phyloP scores from a whole-genome alignment of 2,113 vertebrate genomes.

The Delphinus delphis region DNA sequence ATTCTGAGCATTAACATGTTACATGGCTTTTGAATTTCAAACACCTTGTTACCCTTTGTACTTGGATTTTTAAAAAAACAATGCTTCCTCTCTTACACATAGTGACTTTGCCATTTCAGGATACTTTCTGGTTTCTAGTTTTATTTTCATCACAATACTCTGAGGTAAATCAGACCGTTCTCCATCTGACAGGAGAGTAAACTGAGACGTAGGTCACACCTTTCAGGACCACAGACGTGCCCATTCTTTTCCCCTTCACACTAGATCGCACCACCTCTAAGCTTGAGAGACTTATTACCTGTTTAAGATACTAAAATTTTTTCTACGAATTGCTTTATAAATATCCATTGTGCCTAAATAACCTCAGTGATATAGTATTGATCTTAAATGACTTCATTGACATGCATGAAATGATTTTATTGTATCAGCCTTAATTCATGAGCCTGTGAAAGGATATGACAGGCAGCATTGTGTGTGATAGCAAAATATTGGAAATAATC shows the following conservation, averaged over 20 bases:
- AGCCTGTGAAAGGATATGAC: not conserved
- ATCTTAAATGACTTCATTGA: not conserved
- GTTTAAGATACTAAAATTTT: not conserved
- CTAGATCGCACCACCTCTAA: not conserved
- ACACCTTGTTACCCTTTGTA: not conserved
- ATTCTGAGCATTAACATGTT: not conserved
- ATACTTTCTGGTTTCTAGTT: not conserved
- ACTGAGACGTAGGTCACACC: not conserved
- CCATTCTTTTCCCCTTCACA: not conserved
- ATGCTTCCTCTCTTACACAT: not conserved
- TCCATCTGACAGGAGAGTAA: not conserved
- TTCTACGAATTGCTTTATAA: not conserved
- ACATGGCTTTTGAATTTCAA: not conserved
- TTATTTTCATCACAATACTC: not conserved
- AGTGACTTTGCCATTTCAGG: not conserved
- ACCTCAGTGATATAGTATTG: not conserved
- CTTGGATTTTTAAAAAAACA: not conserved
- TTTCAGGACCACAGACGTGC: not conserved
- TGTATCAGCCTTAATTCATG: not conserved
- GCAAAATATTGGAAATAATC: not conserved
- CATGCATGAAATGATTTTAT: not conserved
- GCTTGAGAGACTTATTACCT: not conserved
- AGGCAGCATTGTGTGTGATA: not conserved
- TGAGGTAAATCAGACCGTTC: not conserved
- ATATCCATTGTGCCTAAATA: not conserved